phyloP scores from a whole-genome alignment of 2,797 vertebrate species.

The Neomorphus geoffroyi region DNA sequence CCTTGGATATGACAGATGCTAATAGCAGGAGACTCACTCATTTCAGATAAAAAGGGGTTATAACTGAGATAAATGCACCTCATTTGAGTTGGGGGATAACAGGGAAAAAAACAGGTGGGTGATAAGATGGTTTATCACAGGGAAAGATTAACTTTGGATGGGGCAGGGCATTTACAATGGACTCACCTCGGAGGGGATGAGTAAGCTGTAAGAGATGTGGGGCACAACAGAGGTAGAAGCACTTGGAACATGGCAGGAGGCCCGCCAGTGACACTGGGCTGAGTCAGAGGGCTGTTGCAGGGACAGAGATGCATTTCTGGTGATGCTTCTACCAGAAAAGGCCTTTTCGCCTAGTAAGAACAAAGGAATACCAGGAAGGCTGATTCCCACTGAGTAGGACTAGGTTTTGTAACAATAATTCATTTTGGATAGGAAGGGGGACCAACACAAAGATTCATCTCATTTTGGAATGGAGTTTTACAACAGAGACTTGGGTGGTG shows the following conservation, averaged over 20 bases:
- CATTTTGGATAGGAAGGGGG: background rate
- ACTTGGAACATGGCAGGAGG: background rate
- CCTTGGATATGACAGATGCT: slow-evolving; percentile 65
- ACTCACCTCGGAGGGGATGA: background rate
- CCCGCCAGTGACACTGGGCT: background rate
- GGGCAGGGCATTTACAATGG: background rate
- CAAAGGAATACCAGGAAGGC: background rate
- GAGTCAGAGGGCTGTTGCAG: background rate
- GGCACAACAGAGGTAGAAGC: background rate
- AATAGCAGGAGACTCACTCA: slow-evolving; percentile 41
- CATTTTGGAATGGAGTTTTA: slow-evolving; percentile 17
- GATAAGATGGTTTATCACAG: slow-evolving; percentile 11
- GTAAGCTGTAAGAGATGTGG: background rate
- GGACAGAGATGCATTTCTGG: background rate
- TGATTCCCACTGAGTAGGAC: background rate
- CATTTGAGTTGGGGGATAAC: slow-evolving; percentile 20
- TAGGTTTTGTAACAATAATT: background rate
- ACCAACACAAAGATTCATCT: background rate
- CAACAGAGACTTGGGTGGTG: background rate
- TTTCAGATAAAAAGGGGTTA: slow-evolving; percentile 18
- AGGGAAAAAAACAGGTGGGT: background rate
- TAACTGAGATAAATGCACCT: slow-evolving; percentile 37
- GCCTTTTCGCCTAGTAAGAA: background rate
- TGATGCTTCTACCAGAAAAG: background rate
- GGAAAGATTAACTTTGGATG: background rate